These are phyloP conservation scores for Antennarius maculatus DNA, from an alignment of 2,797 vertebrate species.

Conservation along the genomic window DNA sequence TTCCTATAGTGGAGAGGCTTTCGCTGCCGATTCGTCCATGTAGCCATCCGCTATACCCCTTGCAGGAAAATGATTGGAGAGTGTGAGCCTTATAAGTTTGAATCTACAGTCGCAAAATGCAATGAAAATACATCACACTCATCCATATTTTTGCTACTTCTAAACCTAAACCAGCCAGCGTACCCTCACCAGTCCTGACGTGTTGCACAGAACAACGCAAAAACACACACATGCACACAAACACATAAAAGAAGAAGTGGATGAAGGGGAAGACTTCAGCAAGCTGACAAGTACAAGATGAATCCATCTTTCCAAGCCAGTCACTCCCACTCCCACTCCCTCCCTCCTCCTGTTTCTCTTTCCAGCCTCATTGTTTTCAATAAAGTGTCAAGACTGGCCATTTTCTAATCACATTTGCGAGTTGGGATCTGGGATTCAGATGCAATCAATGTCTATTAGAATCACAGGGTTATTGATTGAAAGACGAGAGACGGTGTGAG, in stretches of 20 bases:
- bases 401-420: constrained; percentile 86
- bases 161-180: constrained; percentile 22
- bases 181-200: constrained; percentile 16
- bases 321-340: constrained; percentile 63
- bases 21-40: background rate
- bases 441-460: constrained; percentile 87
- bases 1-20: background rate
- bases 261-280: constrained; percentile 59
- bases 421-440: constrained; percentile 83
- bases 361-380: constrained; percentile 85
- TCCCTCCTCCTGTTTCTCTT: constrained; percentile 59
- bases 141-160: constrained; percentile 17
- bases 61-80: background rate
- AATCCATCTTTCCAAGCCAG: constrained; percentile 70
- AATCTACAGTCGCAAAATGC: background rate
- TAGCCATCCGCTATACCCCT: background rate
- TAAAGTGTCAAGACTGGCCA: constrained; percentile 83
- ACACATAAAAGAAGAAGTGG: constrained; percentile 44
- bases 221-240: constrained; percentile 1
- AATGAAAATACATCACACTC: constrained; percentile 5
- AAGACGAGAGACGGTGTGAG: constrained; percentile 81
- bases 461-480: constrained; percentile 84
- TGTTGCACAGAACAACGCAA: constrained; percentile 6
- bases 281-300: constrained; percentile 71
- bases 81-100: background rate